Conservation (phyloP, 2,888 invertebrate genomes). For the Tanypteryx hageni region DNA sequence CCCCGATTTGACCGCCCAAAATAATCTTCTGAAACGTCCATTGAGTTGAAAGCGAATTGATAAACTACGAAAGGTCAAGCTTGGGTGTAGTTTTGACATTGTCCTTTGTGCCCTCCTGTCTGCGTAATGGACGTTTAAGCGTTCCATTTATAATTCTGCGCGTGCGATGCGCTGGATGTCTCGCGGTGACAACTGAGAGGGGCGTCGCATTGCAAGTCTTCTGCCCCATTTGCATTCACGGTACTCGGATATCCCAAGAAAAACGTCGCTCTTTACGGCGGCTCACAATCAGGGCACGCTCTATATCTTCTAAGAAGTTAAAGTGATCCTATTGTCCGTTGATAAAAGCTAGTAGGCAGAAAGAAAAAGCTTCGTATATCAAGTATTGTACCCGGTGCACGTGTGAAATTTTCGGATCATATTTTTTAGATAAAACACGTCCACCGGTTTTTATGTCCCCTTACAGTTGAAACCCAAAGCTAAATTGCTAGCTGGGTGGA, state of each 20-base stretch:
- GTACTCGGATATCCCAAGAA: not conserved
- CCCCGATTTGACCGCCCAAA: no score
- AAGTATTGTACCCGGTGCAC: not conserved
- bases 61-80: no score
- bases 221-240: not conserved
- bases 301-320: not conserved
- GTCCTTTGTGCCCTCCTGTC: no score
- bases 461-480: not conserved
- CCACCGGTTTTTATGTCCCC: not conserved
- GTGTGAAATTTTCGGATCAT: not conserved
- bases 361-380: not conserved
- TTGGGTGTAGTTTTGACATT: no score
- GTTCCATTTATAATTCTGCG: not conserved
- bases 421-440: not conserved
- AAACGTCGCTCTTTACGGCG: not conserved
- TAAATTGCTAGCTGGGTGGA: not conserved
- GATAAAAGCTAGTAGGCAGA: not conserved
- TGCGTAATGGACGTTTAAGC: no score
- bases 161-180: not conserved
- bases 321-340: not conserved
- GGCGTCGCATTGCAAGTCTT: not conserved
- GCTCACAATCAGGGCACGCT: not conserved
- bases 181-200: not conserved
- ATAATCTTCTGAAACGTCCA: no score
- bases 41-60: no score